phyloP scores from a whole-genome alignment of 2,113 vertebrate species.

The Gobio gobio region DNA sequence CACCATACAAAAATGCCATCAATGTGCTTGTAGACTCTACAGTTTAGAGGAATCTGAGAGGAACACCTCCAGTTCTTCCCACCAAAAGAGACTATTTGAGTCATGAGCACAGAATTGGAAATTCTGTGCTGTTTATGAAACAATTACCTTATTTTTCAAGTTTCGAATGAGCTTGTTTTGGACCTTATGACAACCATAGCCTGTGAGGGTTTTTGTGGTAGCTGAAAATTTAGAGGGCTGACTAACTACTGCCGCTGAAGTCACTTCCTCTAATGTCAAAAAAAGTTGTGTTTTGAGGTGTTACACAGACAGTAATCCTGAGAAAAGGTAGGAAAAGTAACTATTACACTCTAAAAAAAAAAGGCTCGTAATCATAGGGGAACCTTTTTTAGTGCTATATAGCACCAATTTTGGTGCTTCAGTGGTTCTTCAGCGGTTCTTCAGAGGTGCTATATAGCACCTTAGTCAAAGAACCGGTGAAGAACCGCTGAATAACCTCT shows the following conservation, averaged over 20 bases:
- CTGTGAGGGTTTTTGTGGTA: constrained; percentile 54
- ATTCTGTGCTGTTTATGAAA: constrained; percentile 45
- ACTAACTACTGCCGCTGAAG: constrained; percentile 63
- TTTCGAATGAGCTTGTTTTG: constrained; percentile 60
- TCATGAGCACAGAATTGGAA: constrained; percentile 30
- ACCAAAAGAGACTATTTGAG: constrained; percentile 22
- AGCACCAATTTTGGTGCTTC: too few species aligned
- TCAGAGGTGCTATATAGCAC: too few species aligned
- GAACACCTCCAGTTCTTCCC: constrained; percentile 38
- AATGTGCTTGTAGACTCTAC: constrained; percentile 20
- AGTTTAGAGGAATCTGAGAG: constrained; percentile 28
- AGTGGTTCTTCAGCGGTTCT: too few species aligned
- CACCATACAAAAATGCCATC: constrained; percentile 9
- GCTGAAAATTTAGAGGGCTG: constrained; percentile 44
- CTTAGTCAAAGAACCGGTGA: too few species aligned
- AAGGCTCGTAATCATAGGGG: too few species aligned
- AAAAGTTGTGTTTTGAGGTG: neutral
- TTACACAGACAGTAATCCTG: constrained; percentile 22
- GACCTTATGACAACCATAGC: constrained; percentile 60
- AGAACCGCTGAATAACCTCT: too few species aligned
- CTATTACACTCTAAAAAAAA: too few species aligned
- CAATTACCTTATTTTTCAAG: constrained; percentile 52
- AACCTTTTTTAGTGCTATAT: too few species aligned
- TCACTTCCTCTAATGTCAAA: constrained; percentile 56
- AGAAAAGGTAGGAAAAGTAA: too few species aligned